These are phyloP conservation scores for Cheilosia urbana DNA, from an alignment of 2,888 invertebrate species.

Conservation along the genomic window DNA sequence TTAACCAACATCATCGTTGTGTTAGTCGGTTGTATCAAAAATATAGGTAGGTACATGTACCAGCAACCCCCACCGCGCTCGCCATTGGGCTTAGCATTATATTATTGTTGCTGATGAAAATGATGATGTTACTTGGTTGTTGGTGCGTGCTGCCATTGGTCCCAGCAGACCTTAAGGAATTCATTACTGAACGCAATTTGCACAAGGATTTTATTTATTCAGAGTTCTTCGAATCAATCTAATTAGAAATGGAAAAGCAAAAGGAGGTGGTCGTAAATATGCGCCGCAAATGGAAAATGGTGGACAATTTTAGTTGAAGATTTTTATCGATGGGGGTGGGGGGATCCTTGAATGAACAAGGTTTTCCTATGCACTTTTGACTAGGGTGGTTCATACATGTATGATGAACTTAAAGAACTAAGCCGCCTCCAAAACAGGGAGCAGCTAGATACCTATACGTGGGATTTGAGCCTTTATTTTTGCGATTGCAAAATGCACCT, in stretches of 20 bases:
- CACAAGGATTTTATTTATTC: constrained; percentile 64
- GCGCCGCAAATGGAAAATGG: constrained; percentile 16
- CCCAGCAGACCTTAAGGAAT: constrained; percentile 63
- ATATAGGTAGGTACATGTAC: too few species aligned
- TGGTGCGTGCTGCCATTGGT: constrained; percentile 74
- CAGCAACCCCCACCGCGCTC: background rate
- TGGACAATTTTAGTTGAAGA: background rate
- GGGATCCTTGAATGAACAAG: background rate
- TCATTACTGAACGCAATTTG: constrained; percentile 57
- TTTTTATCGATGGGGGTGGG: background rate
- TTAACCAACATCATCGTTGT: constrained; percentile 69
- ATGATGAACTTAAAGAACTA: too few species aligned
- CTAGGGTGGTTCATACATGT: too few species aligned
- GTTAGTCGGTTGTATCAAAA: constrained; percentile 18
- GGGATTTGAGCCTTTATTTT: too few species aligned
- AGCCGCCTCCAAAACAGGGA: too few species aligned
- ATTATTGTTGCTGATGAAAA: constrained; percentile 70
- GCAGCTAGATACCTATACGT: too few species aligned
- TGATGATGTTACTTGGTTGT: constrained; percentile 66
- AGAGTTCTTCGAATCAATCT: constrained; percentile 65
- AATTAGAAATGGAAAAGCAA: constrained; percentile 48
- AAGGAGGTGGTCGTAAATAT: constrained; percentile 28
- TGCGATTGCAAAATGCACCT: too few species aligned
- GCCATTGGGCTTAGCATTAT: constrained; percentile 32
- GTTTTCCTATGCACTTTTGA: background rate